Evolutionary conservation across 1,140 invertebrate genomes (phyloP), one percentile per base, ranked within the genome.

Genomic region (Zelostemma sp.): DNA sequence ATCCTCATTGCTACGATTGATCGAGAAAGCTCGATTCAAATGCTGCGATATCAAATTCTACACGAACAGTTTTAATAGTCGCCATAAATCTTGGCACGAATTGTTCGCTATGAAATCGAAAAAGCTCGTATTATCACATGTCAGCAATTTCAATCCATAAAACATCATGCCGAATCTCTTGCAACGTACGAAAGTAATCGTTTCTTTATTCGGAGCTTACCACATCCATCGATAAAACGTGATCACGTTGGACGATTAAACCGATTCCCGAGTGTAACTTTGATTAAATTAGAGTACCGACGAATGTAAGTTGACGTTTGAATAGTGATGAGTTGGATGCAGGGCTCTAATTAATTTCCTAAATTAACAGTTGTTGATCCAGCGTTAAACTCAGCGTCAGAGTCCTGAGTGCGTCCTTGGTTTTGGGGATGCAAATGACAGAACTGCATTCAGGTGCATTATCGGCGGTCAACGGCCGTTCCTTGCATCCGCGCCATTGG

Each of bases 61-160:
- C 60, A 64, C 60, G 68, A 65, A 70, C 61, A 58, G 57, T 61
- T 66, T 70, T 65, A 70, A 70, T 65, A 62, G 43, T 60, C 56
- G 57, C 65, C 68, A 62, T 70, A 58, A 70, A 70, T 70, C 68
- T 66, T 21, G 8, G 35, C 58, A 57, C 62, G 56, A 56, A 35
- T 47, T 41, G 40, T 41, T 41, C 40, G 40, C 40, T 15, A 41
- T 41, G 40, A 50, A 55, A 66, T 49, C 43, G 56, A 66, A 66
- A 66, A 66, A 59, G 35, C 31, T 53, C 35, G 14, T 18, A 41
- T 47, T 58, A 65, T 58, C 55, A 48, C 19, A 65, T 58, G 50
- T 58, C 49, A 31, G 12, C 16, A 50, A 17, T 55, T 55, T 38
- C 11, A 50, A 58, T 60, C 35, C 15, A 60, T 6, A 45, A 43